phyloP scores from a whole-genome alignment of 2,888 invertebrate genomes.

The Himalopsyche tibetana region DNA sequence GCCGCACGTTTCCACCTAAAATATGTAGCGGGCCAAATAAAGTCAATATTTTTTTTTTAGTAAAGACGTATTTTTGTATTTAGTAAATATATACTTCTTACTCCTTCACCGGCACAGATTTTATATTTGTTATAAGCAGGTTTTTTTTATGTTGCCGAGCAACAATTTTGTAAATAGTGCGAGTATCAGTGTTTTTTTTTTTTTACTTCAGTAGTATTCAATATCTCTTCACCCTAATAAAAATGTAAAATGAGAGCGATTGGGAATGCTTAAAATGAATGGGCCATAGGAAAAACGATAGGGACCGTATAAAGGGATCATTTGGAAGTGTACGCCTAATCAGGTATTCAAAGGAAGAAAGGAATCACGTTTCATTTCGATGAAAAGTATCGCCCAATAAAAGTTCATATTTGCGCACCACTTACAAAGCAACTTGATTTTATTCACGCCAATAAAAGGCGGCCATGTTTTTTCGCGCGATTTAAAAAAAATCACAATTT shows the following conservation, averaged over 20 bases:
- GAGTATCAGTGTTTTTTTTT: not conserved
- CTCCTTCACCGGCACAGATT: too few species aligned
- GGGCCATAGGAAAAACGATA: slow-evolving; percentile 49
- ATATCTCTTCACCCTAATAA: slow-evolving; percentile 30
- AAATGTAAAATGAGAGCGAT: slow-evolving; percentile 26
- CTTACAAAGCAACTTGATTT: slow-evolving; percentile 30
- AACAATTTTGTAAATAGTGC: too few species aligned
- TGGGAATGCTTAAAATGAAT: slow-evolving; percentile 48
- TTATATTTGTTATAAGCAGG: too few species aligned
- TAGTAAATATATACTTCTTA: too few species aligned
- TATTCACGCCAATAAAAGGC: slow-evolving; percentile 31
- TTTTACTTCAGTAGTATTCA: not conserved
- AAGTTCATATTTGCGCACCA: slow-evolving; percentile 24
- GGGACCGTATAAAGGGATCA: slow-evolving; percentile 53
- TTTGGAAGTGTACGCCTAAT: slow-evolving; percentile 41
- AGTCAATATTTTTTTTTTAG: too few species aligned
- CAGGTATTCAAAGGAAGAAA: slow-evolving; percentile 29
- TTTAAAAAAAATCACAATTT: slow-evolving; percentile 1
- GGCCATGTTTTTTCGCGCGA: slow-evolving; percentile 31
- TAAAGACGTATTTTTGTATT: too few species aligned
- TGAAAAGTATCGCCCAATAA: slow-evolving; percentile 31
- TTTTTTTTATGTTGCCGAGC: too few species aligned
- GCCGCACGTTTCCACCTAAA: too few species aligned
- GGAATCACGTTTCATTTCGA: slow-evolving; percentile 30
- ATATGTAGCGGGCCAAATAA: too few species aligned